phyloP scores from a whole-genome alignment of 2,888 invertebrate genomes.

The Polia nebulosa region DNA sequence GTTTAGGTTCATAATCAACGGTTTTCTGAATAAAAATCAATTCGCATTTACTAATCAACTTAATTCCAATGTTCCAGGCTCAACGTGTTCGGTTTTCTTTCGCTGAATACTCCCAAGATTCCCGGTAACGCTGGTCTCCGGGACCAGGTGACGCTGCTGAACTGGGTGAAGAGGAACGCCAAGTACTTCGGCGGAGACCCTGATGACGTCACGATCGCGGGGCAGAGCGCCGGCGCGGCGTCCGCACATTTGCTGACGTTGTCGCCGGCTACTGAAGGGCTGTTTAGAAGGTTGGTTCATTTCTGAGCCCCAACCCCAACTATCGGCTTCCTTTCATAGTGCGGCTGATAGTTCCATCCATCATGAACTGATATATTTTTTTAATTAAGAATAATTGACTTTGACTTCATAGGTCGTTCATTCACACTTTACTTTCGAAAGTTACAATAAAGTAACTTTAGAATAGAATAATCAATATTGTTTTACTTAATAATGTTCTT shows the following conservation, averaged over 20 bases:
- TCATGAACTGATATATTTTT: not conserved
- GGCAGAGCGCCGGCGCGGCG: conserved; percentile 85
- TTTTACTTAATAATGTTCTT: not conserved
- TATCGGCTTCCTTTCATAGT: not conserved
- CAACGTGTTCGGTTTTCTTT: conserved; percentile 86
- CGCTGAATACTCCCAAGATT: conserved; percentile 77
- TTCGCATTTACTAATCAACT: conserved; percentile 3
- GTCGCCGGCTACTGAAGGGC: conserved; percentile 77
- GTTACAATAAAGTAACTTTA: not conserved
- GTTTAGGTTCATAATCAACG: not conserved
- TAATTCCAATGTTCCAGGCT: conserved; percentile 74
- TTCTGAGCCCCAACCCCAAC: not conserved
- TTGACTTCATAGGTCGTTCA: not conserved
- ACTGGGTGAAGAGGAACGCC: conserved; percentile 84
- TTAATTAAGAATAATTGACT: not conserved
- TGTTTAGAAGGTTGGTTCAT: conserved; percentile 78
- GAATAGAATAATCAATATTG: not conserved
- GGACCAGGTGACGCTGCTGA: conserved; percentile 83
- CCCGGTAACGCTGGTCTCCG: conserved; percentile 89
- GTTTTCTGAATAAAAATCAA: not conserved
- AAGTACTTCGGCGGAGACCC: conserved; percentile 84
- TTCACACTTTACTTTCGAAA: not conserved
- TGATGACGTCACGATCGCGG: conserved; percentile 81
- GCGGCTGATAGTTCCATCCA: not conserved
- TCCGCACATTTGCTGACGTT: conserved; percentile 81